Evolutionary conservation across 2,113 vertebrate genomes (phyloP).

Genomic region (Burhinus bistriatus): DNA sequence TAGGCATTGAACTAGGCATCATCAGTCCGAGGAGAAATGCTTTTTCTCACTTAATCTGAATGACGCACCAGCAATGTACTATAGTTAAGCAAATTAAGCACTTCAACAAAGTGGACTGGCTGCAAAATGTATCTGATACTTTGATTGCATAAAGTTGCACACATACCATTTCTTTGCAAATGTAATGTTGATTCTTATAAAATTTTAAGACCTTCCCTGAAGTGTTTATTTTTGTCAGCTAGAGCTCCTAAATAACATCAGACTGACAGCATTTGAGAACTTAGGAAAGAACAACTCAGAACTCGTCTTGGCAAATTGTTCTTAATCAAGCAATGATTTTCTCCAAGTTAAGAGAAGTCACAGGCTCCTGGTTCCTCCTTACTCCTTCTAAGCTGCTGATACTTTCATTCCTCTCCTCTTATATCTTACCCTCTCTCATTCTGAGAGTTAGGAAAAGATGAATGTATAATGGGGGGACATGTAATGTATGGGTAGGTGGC

Average conservation of each 20-base stretch:
- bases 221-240: background rate
- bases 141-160: background rate
- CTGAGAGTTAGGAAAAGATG: background rate
- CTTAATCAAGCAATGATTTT: background rate
- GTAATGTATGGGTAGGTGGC: rapidly evolving
- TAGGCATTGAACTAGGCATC: background rate
- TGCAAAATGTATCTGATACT: background rate
- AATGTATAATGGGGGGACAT: background rate
- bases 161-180: background rate
- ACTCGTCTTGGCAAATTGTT: background rate
- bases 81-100: background rate
- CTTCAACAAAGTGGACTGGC: background rate
- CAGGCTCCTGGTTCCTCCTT: background rate
- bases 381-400: background rate
- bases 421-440: background rate
- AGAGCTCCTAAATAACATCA: background rate
- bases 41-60: background rate
- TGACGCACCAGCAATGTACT: background rate
- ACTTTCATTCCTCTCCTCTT: background rate
- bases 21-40: background rate
- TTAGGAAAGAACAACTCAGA: background rate
- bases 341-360: background rate
- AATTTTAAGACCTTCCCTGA: background rate
- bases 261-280: background rate
- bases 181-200: background rate